These are phyloP conservation scores for Metopolophium dirhodum DNA, from an alignment of 1,140 invertebrate genomes.

Conservation along the genomic window DNA sequence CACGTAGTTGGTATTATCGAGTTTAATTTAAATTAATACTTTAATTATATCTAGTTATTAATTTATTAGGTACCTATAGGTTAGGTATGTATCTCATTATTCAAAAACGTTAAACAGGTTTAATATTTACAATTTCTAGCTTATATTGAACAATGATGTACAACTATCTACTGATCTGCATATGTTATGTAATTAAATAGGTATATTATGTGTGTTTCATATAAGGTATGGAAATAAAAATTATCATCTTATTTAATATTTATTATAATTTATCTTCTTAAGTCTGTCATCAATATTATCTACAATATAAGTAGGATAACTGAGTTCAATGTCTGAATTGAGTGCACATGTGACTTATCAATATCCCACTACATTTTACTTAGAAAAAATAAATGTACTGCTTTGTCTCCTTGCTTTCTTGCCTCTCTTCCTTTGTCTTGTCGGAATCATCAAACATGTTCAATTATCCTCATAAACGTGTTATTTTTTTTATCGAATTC, in stretches of 20 bases:
- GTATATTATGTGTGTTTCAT: not conserved
- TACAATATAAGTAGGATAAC: not conserved
- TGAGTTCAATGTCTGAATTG: not conserved
- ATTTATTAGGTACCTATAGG: not conserved
- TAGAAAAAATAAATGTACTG: not conserved
- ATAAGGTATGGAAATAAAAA: not conserved
- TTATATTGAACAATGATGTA: not conserved
- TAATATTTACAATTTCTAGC: not conserved
- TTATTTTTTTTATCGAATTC: constrained; percentile 20
- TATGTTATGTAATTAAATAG: not conserved
- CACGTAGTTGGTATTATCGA: not conserved
- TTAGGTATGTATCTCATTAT: not conserved
- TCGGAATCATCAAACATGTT: not conserved
- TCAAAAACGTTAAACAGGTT: not conserved
- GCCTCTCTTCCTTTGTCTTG: not conserved
- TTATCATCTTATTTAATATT: not conserved
- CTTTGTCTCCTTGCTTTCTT: constrained; percentile 8
- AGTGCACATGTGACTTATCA: not conserved
- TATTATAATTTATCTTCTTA: not conserved
- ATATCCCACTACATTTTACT: not conserved
- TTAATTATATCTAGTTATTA: not conserved
- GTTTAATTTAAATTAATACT: not conserved
- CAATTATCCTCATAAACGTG: not conserved
- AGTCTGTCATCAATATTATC: not conserved
- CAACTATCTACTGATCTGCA: not conserved